Conservation (phyloP, 2,888 invertebrate species). For the Nomada ruficornis region DNA sequence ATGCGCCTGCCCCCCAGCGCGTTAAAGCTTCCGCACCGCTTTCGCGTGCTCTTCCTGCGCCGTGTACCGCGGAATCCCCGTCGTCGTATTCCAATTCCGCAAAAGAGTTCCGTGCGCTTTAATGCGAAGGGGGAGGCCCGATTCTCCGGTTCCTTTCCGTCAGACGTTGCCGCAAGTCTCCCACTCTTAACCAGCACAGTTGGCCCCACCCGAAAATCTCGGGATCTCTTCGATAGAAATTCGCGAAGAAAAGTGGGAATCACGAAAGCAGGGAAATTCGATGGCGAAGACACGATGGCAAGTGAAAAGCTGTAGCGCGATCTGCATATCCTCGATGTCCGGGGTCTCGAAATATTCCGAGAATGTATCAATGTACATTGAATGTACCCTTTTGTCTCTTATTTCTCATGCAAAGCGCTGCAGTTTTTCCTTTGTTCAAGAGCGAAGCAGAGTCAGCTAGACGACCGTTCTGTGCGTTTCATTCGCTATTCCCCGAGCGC, state of each 20-base stretch:
- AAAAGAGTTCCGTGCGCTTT: slow-evolving; percentile 67
- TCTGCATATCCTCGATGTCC: background rate
- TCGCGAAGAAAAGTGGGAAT: background rate
- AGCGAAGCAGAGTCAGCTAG: background rate
- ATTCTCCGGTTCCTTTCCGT: slow-evolving; percentile 27
- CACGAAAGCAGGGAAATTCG: no score
- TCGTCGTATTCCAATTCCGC: slow-evolving; percentile 71
- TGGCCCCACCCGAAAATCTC: slow-evolving; percentile 3
- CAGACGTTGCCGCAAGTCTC: slow-evolving; percentile 12
- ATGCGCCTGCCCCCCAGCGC: background rate
- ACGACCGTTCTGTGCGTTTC: slow-evolving; percentile 19
- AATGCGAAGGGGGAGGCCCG: slow-evolving; percentile 59
- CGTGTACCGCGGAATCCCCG: slow-evolving; percentile 39
- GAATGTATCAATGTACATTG: no score
- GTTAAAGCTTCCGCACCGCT: slow-evolving; percentile 14
- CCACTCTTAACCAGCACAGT: slow-evolving; percentile 14
- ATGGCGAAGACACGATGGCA: no score
- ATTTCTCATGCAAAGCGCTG: background rate
- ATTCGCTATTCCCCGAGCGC: slow-evolving; percentile 17
- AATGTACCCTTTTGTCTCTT: no score
- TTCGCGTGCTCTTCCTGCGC: slow-evolving; percentile 40
- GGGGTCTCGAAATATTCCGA: no score
- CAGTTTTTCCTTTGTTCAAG: slow-evolving; percentile 9
- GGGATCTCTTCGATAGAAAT: background rate
- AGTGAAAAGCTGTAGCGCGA: background rate